Base-by-base conservation (phyloP, 2,113 vertebrate species). In the Phyllostomus discolor region DNA sequence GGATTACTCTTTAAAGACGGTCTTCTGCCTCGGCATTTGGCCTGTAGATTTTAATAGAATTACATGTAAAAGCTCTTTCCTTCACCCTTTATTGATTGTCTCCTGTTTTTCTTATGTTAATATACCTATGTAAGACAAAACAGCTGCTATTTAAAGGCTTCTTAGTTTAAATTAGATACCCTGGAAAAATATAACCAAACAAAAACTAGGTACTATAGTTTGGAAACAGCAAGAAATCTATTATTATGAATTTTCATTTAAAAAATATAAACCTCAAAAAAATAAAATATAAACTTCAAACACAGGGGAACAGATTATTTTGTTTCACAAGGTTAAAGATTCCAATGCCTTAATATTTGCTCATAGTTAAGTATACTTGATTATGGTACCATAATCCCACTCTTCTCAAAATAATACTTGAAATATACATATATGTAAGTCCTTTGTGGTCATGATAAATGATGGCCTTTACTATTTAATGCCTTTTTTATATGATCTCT, bases 1-100 rank as follows among this genome's bases (percentile, higher is more conserved):
- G 98, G 98, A 90, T 99, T 99, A 91, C 22, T 98, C 97, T 93
- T 98, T 97, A 92, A 96, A 26, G 98, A 98, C n/a, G 98, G 98
- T n/a, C 96, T 98, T 96, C 95, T 98, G 43, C 98, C 95, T 91
- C 98, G 97, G 5, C 97, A 97, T 62, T 98, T 98, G 62, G 98
- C 98, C 99, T 99, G 82, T 35, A 94, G 35, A 85, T 88, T 97
- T 95, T 76, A 95, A 97, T 2, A 95, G 43, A 81, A 91, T 66
- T 90, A 73, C 73, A 96, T 66, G 7, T 88, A 88, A 88, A 90
- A 92, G 16, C 17, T 90, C 11, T 86, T 89, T 64, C 16, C 26
- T 82, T 89, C 95, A 92, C 7, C 88, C 33, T 79, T 85, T 19
- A 54, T 57, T 76, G 50, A 88, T 80, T 88, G 95, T 92, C 24